These are phyloP conservation scores for Lathronympha strigana DNA, from an alignment of 2,888 invertebrate genomes.

Conservation along the genomic window DNA sequence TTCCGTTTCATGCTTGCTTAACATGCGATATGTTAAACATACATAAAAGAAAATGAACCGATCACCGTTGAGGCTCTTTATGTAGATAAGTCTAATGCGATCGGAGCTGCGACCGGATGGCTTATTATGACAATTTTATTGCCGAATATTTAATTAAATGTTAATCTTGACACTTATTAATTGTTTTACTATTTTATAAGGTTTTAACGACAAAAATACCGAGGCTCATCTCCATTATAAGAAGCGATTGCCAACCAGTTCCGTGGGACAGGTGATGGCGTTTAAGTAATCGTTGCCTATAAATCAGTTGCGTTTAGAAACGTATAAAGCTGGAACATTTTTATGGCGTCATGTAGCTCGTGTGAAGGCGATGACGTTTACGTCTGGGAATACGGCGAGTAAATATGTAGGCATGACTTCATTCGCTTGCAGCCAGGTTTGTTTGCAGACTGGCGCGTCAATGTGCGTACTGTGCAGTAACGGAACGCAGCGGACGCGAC, in stretches of 20 bases:
- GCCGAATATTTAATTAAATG: conserved; percentile 69
- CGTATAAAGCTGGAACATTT: conserved; percentile 26
- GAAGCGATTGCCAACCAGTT: conserved; percentile 62
- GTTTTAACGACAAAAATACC: conserved; percentile 69
- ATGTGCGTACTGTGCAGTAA: conserved; percentile 65
- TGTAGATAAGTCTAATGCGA: conserved; percentile 40
- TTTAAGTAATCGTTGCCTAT: conserved; percentile 69
- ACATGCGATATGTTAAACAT: conserved; percentile 18
- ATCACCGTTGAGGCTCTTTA: conserved; percentile 38
- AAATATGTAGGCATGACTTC: conserved; percentile 5
- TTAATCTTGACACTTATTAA: conserved; percentile 78
- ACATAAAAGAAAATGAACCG: conserved; percentile 33
- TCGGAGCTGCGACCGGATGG: conserved; percentile 36
- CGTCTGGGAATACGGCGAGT: conserved; percentile 19
- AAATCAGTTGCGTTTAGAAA: conserved; percentile 55
- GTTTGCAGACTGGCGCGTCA: conserved; percentile 14
- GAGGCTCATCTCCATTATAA: conserved; percentile 56
- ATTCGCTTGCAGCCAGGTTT: conserved; percentile 1
- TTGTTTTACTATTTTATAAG: conserved; percentile 69
- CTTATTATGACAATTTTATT: conserved; percentile 61
- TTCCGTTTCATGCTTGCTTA: conserved; percentile 28
- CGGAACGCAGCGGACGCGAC: conserved; percentile 79
- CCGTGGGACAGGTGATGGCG: conserved; percentile 64
- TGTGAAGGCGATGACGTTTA: conserved; percentile 28
- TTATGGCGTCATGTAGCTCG: conserved; percentile 27